Evolutionary conservation across 2,797 vertebrate genomes (phyloP), one percentile per base, ranked within the genome.

Genomic region (Crenichthys baileyi): DNA sequence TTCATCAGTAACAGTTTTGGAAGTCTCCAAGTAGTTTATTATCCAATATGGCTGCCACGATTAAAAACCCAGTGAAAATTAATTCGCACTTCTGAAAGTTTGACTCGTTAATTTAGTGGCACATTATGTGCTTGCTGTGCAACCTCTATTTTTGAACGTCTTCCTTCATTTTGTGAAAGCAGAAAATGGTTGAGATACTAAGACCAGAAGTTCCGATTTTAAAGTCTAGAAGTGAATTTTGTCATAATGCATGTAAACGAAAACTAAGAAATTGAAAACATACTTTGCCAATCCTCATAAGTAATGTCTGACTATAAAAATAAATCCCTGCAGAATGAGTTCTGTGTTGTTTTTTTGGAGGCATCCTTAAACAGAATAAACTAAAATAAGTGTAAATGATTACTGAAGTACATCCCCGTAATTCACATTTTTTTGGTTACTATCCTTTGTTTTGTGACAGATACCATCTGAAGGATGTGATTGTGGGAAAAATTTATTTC

Each of bases 401-500:
- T n/a, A 12, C 13, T 67, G 12, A 75, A 15, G 22, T 73, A 36
- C 36, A 22, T 39, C 16, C 24, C 18, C 24, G 15, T 26, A 24
- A 6, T 41, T 36, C 36, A 36, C 15, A 22, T 65, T 0, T 0
- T 70, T 1, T 78, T 13, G 22, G 31, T 77, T 51, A 4, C 48
- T 7, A 15, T 26, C 0, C 1, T 60, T n/a, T 56, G 8, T 70
- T 9, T 77, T 46, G 29, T 5, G 31, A 70, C 85, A 99, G 98
- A 89, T 99, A 99, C 87, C 98, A 99, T 87, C 95, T 99, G 90
- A 99, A 97, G 95, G 98, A 99, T 41, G 98, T 99, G 58, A 99
- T 99, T 74, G 98, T 99, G 7, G 98, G 98, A 0, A 99, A 99
- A 94, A 99, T 99, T 88, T 99, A 99, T 88, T 99, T 99, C 93